Percentiles rank a stretch among this genome's conserved stretches.
phyloP scores from a whole-genome alignment of 1,140 invertebrate species.

The Papilio aristodemus region DNA sequence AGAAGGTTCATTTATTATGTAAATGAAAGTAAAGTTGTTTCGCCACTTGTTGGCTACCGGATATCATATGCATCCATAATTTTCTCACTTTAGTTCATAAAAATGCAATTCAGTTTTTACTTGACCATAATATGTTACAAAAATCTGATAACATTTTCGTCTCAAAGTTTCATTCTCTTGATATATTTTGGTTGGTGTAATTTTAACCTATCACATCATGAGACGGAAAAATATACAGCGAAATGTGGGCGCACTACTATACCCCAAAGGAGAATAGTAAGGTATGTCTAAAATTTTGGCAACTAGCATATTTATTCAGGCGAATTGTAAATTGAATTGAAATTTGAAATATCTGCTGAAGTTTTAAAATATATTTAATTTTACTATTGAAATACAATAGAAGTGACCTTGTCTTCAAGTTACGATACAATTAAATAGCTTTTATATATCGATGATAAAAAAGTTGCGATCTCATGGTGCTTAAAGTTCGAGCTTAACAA shows the following conservation, averaged over 20 bases:
- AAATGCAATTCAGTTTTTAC: slow-evolving; percentile 17
- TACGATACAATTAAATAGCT: slow-evolving; percentile 21
- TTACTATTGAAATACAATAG: background rate
- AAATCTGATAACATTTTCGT: background rate
- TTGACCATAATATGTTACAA: background rate
- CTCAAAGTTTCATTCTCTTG: background rate
- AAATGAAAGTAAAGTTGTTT: slow-evolving; percentile 56
- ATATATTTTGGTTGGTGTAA: background rate
- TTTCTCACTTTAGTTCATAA: slow-evolving; percentile 16
- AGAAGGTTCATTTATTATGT: slow-evolving; percentile 49
- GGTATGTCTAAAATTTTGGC: too few relatives aligned
- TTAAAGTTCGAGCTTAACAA: slow-evolving; percentile 29
- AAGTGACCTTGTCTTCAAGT: slow-evolving; percentile 12
- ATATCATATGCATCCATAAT: slow-evolving; percentile 10
- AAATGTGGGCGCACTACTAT: too few relatives aligned
- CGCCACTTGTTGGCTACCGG: slow-evolving; percentile 34
- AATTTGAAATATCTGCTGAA: too few relatives aligned
- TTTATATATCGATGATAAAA: slow-evolving; percentile 19
- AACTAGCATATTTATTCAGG: too few relatives aligned
- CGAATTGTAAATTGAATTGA: too few relatives aligned
- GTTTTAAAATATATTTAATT: too few relatives aligned
- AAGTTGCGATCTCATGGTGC: slow-evolving; percentile 11
- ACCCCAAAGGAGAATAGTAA: too few relatives aligned
- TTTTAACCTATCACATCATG: too few relatives aligned
- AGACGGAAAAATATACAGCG: too few relatives aligned